Conservation (phyloP, 2,888 invertebrate genomes). For the Elysia crispata region DNA sequence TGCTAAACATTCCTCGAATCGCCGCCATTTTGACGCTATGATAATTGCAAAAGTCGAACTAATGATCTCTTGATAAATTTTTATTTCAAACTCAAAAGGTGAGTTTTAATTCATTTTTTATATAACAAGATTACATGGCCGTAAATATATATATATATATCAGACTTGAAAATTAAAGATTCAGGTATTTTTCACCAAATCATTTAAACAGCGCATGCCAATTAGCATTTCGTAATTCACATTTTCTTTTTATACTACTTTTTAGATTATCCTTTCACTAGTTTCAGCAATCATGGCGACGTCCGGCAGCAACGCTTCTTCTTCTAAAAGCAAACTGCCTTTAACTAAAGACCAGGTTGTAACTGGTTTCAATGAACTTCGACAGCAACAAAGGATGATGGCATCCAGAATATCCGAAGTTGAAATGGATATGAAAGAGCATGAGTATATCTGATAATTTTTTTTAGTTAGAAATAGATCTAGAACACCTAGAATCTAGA, state of each 20-base stretch:
- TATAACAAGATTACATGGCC: too few relatives aligned
- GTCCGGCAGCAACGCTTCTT: conserved; percentile 29
- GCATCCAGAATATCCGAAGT: conserved; percentile 93
- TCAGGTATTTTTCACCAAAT: not conserved
- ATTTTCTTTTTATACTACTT: too few relatives aligned
- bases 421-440: conserved; percentile 96
- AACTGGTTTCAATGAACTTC: conserved; percentile 89
- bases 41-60: conserved; percentile 3
- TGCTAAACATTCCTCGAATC: not conserved
- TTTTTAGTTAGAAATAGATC: too few relatives aligned
- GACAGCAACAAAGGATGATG: conserved; percentile 91
- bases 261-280: not conserved
- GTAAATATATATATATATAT: too few relatives aligned
- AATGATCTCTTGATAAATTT: too few relatives aligned
- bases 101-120: conserved; percentile 16
- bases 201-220: too few relatives aligned
- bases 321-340: conserved; percentile 52
- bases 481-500: not conserved
- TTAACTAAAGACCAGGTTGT: conserved; percentile 86
- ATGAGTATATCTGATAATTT: conserved; percentile 83
- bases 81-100: not conserved
- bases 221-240: too few relatives aligned
- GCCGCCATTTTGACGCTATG: conserved; percentile 28
- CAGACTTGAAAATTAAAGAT: too few relatives aligned
- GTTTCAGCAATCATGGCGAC: conserved; percentile 49